Evolutionary conservation across 2,113 vertebrate species (phyloP), one percentile per base, ranked within the genome.

Genomic region (Periophthalmodon schlosseri): DNA sequence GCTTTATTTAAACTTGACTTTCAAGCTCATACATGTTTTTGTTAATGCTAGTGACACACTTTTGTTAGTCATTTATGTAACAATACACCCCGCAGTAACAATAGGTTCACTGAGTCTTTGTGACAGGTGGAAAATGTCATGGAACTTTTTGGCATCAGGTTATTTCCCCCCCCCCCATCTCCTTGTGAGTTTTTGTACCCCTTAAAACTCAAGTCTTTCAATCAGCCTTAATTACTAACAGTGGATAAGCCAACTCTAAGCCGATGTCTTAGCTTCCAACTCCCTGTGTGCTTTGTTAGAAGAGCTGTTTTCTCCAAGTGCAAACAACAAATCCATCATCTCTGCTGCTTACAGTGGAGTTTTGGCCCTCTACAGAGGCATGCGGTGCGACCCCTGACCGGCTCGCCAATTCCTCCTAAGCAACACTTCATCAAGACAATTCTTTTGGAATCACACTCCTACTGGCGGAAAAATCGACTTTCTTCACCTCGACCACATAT

Each of bases 291-390:
- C 74, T 84, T 88, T 83, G 76, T 80, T 82, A 73, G 66, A 23
- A 82, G 63, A 81, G 49, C 64, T 39, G 61, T 63, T 60, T 80
- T 67, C 11, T 47, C 69, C 68, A 76, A 85, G 70, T 74, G 65
- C 54, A 87, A 87, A 85, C 76, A 84, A 79, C 75, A 84, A 76
- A 88, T 80, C 78, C 71, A 83, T 84, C 77, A 87, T 73, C 61
- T 73, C 61, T 52, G 18, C 81, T n/a, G 5, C 73, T 84, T 73
- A 47, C 74, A 74, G 50, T 36, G 56, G 50, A 71, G 44, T 39
- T 66, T 76, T 34, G 52, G 24, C 46, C 52, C 74, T 74, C 24
- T 54, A 60, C 58, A 72, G 52, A 50, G 56, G 50, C 76, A 66
- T 68, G 68, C 52, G 46, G 67, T 54, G 56, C 2, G 39, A 84